Base-by-base conservation (phyloP, 37 sponge, comb jelly and placozoan genomes). In the Bolinopsis microptera region DNA sequence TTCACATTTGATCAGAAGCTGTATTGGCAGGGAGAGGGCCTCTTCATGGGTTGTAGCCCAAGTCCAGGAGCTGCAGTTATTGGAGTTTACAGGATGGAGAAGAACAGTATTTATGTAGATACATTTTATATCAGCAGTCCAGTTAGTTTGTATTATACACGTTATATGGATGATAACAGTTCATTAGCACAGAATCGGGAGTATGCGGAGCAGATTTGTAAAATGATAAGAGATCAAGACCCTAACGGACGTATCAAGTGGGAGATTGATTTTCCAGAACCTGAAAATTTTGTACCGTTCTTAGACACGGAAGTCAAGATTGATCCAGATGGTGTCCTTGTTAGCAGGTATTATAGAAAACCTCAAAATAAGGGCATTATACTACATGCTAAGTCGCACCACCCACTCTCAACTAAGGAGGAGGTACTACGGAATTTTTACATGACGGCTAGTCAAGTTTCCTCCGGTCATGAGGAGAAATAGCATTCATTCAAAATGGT, bases 151-250 rank as follows among this genome's bases (percentile, higher is more conserved):
- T 77, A 77, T 77, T 77, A 77, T 34, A 34, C 35, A 8, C 34
- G 80, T 35, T 77, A 77, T 77, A 1, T 77, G 1, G 80, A 77
- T 77, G 80, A 77, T 32, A 77, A 77, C 80, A 77, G 80, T 77
- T 77, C 80, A 77, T 77, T 77, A 35, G 35, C 33, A 35, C 80
- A 34, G 18, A 36, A 77, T 32, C 36, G 18, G 33, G 35, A 32
- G 1, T 35, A 31, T 35, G 80, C 80, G 28, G 18, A 77, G 35
- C 80, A 77, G 37, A 32, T 77, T 1, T 77, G 80, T 35, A 18
- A 77, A 21, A 31, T 35, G 80, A 77, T 77, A 27, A 77, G 80
- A 34, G 36, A 34, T 21, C 80, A 35, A 32, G 80, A 77, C 18
- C 1, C 34, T 0, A 77, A 22, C 27, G 36, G 36, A 32, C 13